These are phyloP conservation scores for Cyprinodon diabolis DNA, from an alignment of 2,797 vertebrate species.

Conservation along the genomic window DNA sequence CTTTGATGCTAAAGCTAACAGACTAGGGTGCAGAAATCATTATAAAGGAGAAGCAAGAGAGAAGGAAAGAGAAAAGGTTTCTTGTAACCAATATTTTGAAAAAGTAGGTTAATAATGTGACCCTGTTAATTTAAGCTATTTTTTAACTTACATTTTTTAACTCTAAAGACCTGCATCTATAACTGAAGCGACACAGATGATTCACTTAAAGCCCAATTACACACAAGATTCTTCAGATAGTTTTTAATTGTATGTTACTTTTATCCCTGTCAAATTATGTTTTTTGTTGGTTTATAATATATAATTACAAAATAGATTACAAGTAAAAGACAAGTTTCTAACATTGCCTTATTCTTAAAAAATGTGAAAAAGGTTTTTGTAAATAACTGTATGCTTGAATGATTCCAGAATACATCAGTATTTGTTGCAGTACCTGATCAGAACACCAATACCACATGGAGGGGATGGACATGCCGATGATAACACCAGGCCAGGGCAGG, in stretches of 20 bases:
- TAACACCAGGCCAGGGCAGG: constrained; percentile 93
- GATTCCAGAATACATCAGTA: neutral
- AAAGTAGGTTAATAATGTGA: no score
- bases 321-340: neutral
- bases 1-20: no score
- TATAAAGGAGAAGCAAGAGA: no score
- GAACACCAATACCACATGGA: constrained; percentile 99
- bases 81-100: no score
- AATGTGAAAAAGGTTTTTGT: neutral
- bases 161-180: no score
- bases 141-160: neutral
- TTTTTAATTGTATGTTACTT: neutral
- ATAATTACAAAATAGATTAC: neutral
- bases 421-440: constrained; percentile 86
- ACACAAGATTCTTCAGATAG: no score
- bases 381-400: neutral
- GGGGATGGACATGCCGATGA: constrained; percentile 93
- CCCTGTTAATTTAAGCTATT: neutral
- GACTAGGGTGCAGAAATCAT: no score
- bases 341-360: neutral
- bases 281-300: neutral
- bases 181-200: neutral
- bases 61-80: no score
- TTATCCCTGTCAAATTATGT: neutral
- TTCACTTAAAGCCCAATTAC: neutral